Conservation (phyloP, 2,888 invertebrate genomes). For the Pinctada fucata region DNA sequence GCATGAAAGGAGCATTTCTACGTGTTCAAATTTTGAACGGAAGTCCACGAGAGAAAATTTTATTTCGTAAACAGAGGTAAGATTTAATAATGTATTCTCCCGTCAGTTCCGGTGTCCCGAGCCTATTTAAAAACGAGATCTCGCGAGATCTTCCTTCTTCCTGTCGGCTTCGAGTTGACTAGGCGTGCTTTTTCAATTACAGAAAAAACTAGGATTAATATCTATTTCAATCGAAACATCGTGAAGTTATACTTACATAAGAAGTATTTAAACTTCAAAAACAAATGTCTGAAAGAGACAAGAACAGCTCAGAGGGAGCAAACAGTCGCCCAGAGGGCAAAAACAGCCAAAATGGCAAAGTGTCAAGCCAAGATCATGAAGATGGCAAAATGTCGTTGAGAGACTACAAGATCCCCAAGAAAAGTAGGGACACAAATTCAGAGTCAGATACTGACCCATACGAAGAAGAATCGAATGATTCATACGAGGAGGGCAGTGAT, state of each 20-base stretch:
- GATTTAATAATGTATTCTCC: background rate
- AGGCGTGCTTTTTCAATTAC: background rate
- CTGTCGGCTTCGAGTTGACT: background rate
- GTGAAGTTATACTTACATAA: background rate
- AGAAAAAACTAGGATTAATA: too few relatives aligned
- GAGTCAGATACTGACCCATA: background rate
- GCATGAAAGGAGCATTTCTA: too few relatives aligned
- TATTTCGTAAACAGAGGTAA: background rate
- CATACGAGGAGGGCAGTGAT: background rate
- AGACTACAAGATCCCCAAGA: background rate
- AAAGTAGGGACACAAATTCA: background rate
- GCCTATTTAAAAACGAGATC: constrained; percentile 10
- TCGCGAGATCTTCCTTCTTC: constrained; percentile 7
- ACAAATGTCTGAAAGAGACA: too few relatives aligned
- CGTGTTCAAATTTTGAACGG: too few relatives aligned
- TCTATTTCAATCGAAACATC: background rate
- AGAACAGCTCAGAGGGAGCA: too few relatives aligned
- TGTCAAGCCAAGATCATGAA: too few relatives aligned
- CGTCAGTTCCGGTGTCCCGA: background rate
- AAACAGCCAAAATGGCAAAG: too few relatives aligned
- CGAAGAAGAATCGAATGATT: background rate
- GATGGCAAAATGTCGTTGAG: too few relatives aligned
- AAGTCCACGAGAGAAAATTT: too few relatives aligned
- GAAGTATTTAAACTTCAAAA: too few relatives aligned
- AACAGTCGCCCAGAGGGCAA: background rate